Conservation (phyloP, 2,888 invertebrate species). For the Plagodis dolabraria region DNA sequence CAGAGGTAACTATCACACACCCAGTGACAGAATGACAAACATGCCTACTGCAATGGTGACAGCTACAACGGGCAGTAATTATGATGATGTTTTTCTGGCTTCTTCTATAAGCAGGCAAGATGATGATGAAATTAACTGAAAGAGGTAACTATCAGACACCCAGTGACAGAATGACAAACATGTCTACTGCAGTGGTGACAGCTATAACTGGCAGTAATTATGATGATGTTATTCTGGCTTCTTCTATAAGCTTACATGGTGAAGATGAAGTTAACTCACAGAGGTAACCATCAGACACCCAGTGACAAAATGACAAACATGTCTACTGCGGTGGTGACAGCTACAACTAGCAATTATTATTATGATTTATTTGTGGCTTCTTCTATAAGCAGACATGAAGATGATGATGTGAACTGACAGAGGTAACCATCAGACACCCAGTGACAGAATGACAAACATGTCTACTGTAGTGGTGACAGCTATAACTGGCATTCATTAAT, state of each 20-base stretch:
- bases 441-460: conserved; percentile 34
- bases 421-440: conserved; percentile 28
- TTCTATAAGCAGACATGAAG: not conserved
- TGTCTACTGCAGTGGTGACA: conserved; percentile 4
- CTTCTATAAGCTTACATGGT: not conserved
- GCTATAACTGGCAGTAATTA: conserved; percentile 8
- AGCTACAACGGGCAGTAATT: not conserved
- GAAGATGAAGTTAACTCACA: not conserved
- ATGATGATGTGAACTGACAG: conserved; percentile 1
- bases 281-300: conserved; percentile 19
- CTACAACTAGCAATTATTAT: conserved; percentile 16
- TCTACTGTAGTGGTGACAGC: conserved; percentile 15
- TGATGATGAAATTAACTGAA: too few relatives aligned
- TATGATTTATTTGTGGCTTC: not conserved
- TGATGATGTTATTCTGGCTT: not conserved
- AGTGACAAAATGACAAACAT: conserved; percentile 33
- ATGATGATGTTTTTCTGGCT: not conserved
- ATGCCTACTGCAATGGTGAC: conserved; percentile 20
- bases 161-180: too few relatives aligned
- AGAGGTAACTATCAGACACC: too few relatives aligned
- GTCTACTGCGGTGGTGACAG: conserved; percentile 34
- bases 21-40: conserved; percentile 8
- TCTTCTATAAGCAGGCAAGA: too few relatives aligned
- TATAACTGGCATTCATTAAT: conserved; percentile 13
- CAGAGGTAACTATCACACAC: not conserved